These are phyloP conservation scores for Popillia japonica DNA, from an alignment of 1,140 invertebrate genomes.

Conservation along the genomic window DNA sequence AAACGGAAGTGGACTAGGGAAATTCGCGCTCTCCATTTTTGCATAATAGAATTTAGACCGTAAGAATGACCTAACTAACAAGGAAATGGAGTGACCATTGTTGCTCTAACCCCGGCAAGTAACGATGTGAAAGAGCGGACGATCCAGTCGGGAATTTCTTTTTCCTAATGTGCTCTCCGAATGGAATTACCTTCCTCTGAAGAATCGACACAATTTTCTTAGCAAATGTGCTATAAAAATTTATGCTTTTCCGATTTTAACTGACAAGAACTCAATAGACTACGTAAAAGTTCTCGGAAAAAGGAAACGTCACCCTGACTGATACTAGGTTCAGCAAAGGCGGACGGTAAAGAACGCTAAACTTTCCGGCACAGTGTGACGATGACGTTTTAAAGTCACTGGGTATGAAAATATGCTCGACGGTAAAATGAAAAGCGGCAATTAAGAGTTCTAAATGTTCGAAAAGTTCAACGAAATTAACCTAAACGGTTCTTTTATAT, in stretches of 20 bases:
- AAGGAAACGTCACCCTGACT: not conserved
- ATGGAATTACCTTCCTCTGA: constrained; percentile 45
- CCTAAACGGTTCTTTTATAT: too few species aligned
- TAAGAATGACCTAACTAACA: constrained; percentile 38
- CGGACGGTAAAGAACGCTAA: not conserved
- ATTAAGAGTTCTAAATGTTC: constrained; percentile 10
- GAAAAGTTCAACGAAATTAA: not conserved
- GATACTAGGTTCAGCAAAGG: not conserved
- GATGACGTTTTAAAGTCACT: not conserved
- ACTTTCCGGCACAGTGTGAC: not conserved
- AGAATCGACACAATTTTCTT: constrained; percentile 53
- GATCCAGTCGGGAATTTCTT: constrained; percentile 1
- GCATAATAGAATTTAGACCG: constrained; percentile 14
- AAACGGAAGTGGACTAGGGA: not conserved
- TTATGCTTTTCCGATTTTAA: constrained; percentile 53
- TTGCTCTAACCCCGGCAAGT: constrained; percentile 36
- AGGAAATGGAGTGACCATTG: constrained; percentile 54
- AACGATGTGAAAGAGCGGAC: not conserved
- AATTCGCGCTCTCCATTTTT: not conserved
- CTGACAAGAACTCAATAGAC: constrained; percentile 13
- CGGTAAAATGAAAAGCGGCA: constrained; percentile 8
- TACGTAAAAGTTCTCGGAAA: not conserved
- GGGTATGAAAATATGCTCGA: not conserved
- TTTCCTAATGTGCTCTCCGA: constrained; percentile 5
- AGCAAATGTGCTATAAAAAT: constrained; percentile 54